A percentile compares a stretch with the other conserved stretches of the same genome.
These are phyloP conservation scores for Crypturellus undulatus DNA, from an alignment of 2,113 vertebrate species.

Conservation along the genomic window DNA sequence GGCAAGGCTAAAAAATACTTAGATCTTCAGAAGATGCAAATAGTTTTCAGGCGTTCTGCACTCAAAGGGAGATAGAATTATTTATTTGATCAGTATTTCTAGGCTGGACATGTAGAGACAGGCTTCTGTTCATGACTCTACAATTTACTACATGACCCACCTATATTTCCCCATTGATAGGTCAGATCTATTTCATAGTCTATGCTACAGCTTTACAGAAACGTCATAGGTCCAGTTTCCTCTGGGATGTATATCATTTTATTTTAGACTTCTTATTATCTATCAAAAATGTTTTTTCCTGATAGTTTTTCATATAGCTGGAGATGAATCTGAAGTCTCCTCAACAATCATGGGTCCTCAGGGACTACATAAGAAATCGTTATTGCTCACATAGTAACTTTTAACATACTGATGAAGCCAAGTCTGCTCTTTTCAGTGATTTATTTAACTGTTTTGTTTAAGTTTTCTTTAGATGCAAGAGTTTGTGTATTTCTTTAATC, in stretches of 20 bases:
- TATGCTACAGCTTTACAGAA: slow-evolving; percentile 52
- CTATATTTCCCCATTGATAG: background rate
- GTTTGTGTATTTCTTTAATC: background rate
- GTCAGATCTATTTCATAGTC: slow-evolving; percentile 19
- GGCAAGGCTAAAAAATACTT: slow-evolving; percentile 23
- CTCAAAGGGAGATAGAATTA: background rate
- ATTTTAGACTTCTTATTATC: background rate
- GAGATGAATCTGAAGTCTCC: background rate
- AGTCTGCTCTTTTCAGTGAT: background rate
- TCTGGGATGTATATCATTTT: background rate
- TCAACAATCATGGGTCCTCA: background rate
- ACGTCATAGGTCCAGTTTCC: slow-evolving; percentile 8
- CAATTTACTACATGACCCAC: background rate
- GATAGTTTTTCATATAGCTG: background rate
- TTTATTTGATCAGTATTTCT: background rate
- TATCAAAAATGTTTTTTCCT: background rate
- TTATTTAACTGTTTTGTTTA: slow-evolving; percentile 41
- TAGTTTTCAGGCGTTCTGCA: slow-evolving; percentile 39
- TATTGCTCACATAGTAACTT: slow-evolving; percentile 40
- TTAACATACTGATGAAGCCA: background rate
- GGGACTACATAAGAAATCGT: background rate
- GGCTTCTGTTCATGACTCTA: background rate
- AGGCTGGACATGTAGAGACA: slow-evolving; percentile 1
- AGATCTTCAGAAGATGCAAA: slow-evolving; percentile 9
- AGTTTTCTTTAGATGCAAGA: background rate